phyloP scores from a whole-genome alignment of 35 echinoderm and acorn worm genomes.

The Amphiura filiformis region DNA sequence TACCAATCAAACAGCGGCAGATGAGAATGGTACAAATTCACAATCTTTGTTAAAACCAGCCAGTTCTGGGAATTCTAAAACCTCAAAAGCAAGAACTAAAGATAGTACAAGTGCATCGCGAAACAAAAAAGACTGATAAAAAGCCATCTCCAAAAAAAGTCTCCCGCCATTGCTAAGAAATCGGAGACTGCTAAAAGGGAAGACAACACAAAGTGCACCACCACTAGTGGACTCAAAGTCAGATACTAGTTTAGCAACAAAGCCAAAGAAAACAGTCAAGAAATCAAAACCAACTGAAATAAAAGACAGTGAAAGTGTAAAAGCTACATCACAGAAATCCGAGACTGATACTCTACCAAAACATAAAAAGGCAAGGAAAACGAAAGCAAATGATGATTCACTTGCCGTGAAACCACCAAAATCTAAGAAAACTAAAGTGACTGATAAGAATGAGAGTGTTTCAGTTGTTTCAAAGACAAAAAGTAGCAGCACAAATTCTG shows the following conservation, averaged over 20 bases:
- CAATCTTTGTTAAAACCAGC: slow-evolving; percentile 16
- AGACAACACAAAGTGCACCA: neutral
- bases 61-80: slow-evolving; percentile 15
- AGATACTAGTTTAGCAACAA: neutral
- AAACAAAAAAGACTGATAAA: neutral
- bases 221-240: neutral
- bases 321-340: neutral
- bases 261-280: slow-evolving; percentile 12
- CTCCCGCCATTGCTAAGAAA: neutral
- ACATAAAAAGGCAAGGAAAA: slow-evolving; percentile 38
- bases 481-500: slow-evolving; percentile 37
- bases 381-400: slow-evolving; percentile 29
- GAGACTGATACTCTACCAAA: neutral
- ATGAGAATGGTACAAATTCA: neutral
- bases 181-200: neutral
- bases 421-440: slow-evolving; percentile 41
- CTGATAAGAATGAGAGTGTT: neutral
- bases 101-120: neutral
- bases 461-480: neutral
- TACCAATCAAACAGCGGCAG: slow-evolving; percentile 9
- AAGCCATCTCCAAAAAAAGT: slow-evolving; percentile 6
- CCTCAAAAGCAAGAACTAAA: slow-evolving; percentile 51
- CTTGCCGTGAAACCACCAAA: slow-evolving; percentile 23
- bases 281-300: neutral
- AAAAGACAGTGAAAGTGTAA: neutral